Evolutionary conservation across 2,797 vertebrate genomes (phyloP).

Genomic region (Halcyon leucocephala): DNA sequence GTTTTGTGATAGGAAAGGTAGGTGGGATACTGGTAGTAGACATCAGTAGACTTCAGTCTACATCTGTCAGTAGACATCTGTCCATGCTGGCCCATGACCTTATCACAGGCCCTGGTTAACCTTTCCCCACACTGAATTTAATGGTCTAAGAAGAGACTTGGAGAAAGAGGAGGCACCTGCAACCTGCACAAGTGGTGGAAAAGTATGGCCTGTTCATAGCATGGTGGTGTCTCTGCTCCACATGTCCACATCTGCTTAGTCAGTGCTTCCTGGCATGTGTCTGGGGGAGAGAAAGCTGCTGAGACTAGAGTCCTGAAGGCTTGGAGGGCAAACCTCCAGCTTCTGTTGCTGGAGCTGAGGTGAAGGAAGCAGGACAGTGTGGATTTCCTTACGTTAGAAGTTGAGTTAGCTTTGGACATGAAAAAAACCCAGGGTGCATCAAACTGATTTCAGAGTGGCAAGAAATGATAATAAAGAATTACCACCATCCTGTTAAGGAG

Average conservation of each 20-base stretch:
- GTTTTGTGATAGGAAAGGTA: neutral
- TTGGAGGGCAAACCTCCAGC: neutral
- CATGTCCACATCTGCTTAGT: neutral
- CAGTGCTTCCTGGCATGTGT: neutral
- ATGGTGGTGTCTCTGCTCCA: neutral
- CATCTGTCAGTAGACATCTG: neutral
- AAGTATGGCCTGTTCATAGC: neutral
- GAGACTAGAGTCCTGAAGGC: neutral
- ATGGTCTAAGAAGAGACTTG: neutral
- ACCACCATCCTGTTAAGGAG: neutral
- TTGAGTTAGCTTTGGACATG: neutral
- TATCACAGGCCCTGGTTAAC: neutral
- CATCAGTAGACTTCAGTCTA: neutral
- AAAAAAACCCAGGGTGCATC: neutral
- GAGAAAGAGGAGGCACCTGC: neutral
- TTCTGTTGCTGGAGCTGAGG: neutral
- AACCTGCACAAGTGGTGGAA: neutral
- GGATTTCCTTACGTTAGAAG: neutral
- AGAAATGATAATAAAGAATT: neutral
- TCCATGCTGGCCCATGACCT: neutral
- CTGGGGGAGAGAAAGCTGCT: neutral
- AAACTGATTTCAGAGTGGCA: rapidly evolving
- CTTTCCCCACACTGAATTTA: neutral
- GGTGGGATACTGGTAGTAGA: neutral
- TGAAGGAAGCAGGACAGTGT: neutral